A percentile compares a stretch with the other conserved stretches of the same genome.
Evolutionary conservation across 2,113 vertebrate species (phyloP).

Genomic region (Calonectris borealis): DNA sequence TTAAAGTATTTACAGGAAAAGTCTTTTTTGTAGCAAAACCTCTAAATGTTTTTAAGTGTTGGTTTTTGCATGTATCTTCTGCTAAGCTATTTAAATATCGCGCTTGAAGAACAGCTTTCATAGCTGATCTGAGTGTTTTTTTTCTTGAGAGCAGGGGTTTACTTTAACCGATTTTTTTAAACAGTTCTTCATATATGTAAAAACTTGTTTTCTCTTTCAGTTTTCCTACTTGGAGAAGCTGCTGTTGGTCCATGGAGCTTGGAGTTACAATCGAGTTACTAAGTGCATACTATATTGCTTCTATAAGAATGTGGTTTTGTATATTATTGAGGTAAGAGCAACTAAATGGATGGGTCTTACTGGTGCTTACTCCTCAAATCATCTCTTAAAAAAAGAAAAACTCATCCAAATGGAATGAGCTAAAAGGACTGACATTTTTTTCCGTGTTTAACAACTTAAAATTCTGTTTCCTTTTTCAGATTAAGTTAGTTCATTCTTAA

Average conservation of each 20-base stretch:
- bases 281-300: constrained; percentile 99
- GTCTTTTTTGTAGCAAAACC: no score
- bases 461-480: background rate
- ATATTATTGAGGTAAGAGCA: constrained; percentile 94
- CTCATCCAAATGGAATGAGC: background rate
- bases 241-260: constrained; percentile 93
- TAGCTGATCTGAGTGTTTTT: background rate
- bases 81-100: background rate
- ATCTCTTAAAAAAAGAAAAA: background rate
- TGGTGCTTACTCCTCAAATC: background rate
- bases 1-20: background rate
- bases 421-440: background rate
- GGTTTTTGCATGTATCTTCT: background rate
- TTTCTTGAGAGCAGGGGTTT: background rate
- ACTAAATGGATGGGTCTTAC: background rate
- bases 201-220: constrained; percentile 63
- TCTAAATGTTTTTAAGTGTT: no score
- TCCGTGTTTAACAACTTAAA: background rate
- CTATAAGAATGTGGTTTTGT: constrained; percentile 98
- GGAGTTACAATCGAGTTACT: constrained; percentile 98
- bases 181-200: background rate
- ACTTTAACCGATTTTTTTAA: background rate
- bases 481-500: background rate
- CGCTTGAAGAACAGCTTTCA: background rate
- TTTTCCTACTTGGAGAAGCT: constrained; percentile 97